These are phyloP conservation scores for Dipodomys ordii DNA, from an alignment of 2,113 vertebrate genomes.

Conservation along the genomic window DNA sequence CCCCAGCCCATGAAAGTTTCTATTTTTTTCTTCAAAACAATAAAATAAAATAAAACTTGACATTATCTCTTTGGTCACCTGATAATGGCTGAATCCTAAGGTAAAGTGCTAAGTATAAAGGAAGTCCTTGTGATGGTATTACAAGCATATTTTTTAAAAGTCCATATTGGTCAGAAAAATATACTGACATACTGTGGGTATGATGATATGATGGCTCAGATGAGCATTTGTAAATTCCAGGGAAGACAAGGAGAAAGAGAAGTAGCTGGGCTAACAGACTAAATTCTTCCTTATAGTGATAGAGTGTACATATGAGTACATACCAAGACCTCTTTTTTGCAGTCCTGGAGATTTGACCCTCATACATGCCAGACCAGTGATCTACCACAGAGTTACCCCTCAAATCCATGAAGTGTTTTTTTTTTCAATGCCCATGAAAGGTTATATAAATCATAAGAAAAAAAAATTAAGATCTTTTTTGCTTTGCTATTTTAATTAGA, in stretches of 20 bases:
- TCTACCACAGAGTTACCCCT: background rate
- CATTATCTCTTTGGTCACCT: background rate
- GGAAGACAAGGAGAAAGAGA: background rate
- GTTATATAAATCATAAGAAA: background rate
- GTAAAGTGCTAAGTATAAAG: background rate
- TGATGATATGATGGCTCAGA: background rate
- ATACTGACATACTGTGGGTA: background rate
- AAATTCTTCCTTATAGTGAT: background rate
- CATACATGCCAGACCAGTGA: background rate
- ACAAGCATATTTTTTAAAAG: background rate
- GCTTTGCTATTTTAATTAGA: constrained; percentile 4
- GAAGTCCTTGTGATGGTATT: background rate
- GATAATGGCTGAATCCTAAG: background rate
- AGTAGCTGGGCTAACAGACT: background rate
- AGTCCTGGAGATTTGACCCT: background rate
- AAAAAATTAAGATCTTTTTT: constrained; percentile 15
- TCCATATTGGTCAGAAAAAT: background rate
- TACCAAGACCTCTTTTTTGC: too few species aligned
- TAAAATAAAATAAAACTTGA: background rate
- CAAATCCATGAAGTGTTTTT: background rate
- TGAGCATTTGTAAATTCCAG: background rate
- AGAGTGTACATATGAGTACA: too few species aligned
- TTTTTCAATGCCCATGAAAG: background rate
- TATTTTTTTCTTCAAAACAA: background rate
- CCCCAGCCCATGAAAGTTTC: background rate